Evolutionary conservation across 2,888 invertebrate species (phyloP).

Genomic region (Elegia similella): DNA sequence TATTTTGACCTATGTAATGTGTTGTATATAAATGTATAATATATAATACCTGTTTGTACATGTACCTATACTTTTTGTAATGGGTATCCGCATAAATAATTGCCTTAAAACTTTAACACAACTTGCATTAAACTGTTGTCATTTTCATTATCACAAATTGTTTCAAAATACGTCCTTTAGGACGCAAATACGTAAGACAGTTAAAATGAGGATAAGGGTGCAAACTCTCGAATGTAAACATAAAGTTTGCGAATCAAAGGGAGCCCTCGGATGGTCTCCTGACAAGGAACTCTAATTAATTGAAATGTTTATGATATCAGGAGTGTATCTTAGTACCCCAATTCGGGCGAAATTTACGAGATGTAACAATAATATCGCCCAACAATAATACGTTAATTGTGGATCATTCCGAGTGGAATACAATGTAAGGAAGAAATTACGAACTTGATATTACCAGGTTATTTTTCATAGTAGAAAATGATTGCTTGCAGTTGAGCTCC

Average conservation of each 20-base stretch:
- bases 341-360: slow-evolving; percentile 32
- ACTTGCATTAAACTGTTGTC: not conserved
- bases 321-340: slow-evolving; percentile 35
- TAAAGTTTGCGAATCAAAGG: slow-evolving; percentile 56
- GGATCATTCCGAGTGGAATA: not conserved
- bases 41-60: too few relatives aligned
- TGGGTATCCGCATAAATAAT: not conserved
- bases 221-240: slow-evolving; percentile 52
- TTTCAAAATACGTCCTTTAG: slow-evolving; percentile 1
- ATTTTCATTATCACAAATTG: not conserved
- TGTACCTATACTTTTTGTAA: not conserved
- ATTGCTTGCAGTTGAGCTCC: too few relatives aligned
- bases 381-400: slow-evolving; percentile 1
- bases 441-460: too few relatives aligned
- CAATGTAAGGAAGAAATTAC: not conserved
- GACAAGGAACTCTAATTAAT: slow-evolving; percentile 55
- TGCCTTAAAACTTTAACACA: not conserved
- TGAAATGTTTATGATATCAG: slow-evolving; percentile 57
- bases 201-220: slow-evolving; percentile 39
- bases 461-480: too few relatives aligned
- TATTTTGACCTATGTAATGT: too few relatives aligned
- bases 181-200: slow-evolving; percentile 32
- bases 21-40: too few relatives aligned
- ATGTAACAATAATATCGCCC: slow-evolving; percentile 12
- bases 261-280: slow-evolving; percentile 37